These are phyloP conservation scores for Heliangelus exortis DNA, from an alignment of 2,797 vertebrate species.

Conservation along the genomic window DNA sequence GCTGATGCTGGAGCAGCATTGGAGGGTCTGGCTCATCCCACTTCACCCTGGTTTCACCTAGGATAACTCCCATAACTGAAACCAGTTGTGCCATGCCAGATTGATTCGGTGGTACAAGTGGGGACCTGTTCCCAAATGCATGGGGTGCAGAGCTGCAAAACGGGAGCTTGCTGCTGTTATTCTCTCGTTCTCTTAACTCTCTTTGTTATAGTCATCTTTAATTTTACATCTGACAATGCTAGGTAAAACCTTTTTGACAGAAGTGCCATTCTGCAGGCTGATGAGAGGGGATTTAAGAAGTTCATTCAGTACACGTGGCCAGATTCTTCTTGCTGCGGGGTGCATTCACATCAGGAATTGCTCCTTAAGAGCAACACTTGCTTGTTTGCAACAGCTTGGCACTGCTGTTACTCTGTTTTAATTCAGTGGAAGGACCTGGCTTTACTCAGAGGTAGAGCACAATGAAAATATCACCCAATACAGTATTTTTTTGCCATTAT, in stretches of 20 bases:
- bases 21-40: accelerated
- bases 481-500: not conserved
- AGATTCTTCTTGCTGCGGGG: not conserved
- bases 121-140: not conserved
- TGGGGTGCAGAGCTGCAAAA: accelerated
- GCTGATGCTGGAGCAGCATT: not conserved
- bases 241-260: slow-evolving; percentile 48
- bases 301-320: not conserved
- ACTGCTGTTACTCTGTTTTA: not conserved
- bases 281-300: slow-evolving; percentile 52
- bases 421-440: not conserved
- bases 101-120: accelerated
- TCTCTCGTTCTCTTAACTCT: not conserved
- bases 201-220: slow-evolving; percentile 11
- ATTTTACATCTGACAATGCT: slow-evolving; percentile 7
- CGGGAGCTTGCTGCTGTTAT: not conserved
- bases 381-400: not conserved
- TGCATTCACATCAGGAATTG: not conserved
- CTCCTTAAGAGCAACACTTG: slow-evolving; percentile 1
- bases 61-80: not conserved
- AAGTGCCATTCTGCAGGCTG: slow-evolving; percentile 43
- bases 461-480: not conserved
- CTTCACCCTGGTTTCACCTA: accelerated
- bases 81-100: not conserved
- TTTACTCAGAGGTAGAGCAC: not conserved